A percentile compares a stretch with the other conserved stretches of the same genome.
phyloP scores from a whole-genome alignment of 2,888 invertebrate genomes.

The Plebejus anna region DNA sequence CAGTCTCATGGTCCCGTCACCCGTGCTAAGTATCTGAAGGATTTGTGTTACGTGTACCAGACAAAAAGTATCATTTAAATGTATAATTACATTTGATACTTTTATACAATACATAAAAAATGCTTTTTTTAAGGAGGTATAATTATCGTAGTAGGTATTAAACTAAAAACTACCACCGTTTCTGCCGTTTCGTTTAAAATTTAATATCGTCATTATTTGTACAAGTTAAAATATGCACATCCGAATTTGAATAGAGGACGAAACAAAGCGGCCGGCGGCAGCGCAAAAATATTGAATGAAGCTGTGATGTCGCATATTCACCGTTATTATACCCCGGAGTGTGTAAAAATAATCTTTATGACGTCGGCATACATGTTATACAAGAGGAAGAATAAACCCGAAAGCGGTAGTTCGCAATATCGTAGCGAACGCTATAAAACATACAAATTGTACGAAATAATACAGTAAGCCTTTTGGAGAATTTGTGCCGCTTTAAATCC shows the following conservation, averaged over 20 bases:
- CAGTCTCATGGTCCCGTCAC: no score
- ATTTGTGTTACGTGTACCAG: no score
- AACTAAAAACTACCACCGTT: not conserved
- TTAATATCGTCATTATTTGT: conserved; percentile 15
- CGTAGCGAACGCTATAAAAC: conserved; percentile 54
- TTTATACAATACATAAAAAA: no score
- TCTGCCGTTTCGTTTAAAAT: not conserved
- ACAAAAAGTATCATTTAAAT: no score
- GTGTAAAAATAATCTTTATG: not conserved
- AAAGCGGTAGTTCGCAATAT: not conserved
- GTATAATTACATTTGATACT: no score
- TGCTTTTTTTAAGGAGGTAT: no score
- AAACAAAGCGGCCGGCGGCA: conserved; percentile 31
- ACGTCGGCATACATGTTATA: not conserved
- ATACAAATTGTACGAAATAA: conserved; percentile 72
- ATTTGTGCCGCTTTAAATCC: conserved; percentile 69
- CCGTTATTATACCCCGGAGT: not conserved
- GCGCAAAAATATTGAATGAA: conserved; percentile 41
- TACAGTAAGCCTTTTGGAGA: conserved; percentile 53
- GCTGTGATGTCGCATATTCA: conserved; percentile 27
- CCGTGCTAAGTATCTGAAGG: no score
- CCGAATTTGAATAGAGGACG: conserved; percentile 31
- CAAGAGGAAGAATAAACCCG: not conserved
- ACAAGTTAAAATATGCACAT: conserved; percentile 28
- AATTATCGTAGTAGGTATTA: not conserved